Percentiles rank a stretch among this genome's conserved stretches.
Conservation (phyloP, 2,113 vertebrate genomes). For the Etheostoma cragini region DNA sequence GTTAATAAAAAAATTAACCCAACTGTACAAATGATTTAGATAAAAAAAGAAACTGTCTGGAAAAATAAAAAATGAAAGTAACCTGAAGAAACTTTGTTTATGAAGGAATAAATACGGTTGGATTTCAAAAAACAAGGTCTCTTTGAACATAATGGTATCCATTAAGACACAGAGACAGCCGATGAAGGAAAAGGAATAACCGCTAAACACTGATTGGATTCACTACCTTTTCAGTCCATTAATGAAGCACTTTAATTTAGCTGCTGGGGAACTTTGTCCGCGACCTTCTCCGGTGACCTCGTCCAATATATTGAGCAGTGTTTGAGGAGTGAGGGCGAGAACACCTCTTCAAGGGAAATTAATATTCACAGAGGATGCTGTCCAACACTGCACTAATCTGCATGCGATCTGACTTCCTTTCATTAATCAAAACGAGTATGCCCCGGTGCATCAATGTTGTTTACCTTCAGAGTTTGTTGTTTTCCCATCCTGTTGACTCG, state of each 20-base stretch:
- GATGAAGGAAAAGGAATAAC: slow-evolving; percentile 49
- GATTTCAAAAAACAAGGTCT: slow-evolving; percentile 35
- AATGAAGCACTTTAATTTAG: slow-evolving; percentile 75
- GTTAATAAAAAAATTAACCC: not conserved
- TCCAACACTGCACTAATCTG: slow-evolving; percentile 78
- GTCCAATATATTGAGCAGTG: slow-evolving; percentile 66
- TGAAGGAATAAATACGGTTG: slow-evolving; percentile 39
- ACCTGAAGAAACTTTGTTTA: not conserved
- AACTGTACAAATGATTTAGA: not conserved
- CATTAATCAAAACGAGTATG: slow-evolving; percentile 81
- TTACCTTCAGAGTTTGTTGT: slow-evolving; percentile 78
- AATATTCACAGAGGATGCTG: slow-evolving; percentile 78
- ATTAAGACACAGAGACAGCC: slow-evolving; percentile 52
- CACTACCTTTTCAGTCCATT: slow-evolving; percentile 67
- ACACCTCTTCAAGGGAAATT: slow-evolving; percentile 77
- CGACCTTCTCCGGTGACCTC: slow-evolving; percentile 75
- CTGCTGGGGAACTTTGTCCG: slow-evolving; percentile 71
- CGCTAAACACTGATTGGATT: slow-evolving; percentile 68
- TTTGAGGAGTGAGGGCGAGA: slow-evolving; percentile 63
- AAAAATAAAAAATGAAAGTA: slow-evolving; percentile 4
- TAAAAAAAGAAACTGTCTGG: not conserved
- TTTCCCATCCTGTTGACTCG: slow-evolving; percentile 77
- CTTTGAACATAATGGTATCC: slow-evolving; percentile 45
- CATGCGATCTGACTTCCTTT: slow-evolving; percentile 82
- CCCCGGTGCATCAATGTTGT: slow-evolving; percentile 72